Base-by-base conservation (phyloP, 2,888 invertebrate genomes). In the Clistopyga incitator region DNA sequence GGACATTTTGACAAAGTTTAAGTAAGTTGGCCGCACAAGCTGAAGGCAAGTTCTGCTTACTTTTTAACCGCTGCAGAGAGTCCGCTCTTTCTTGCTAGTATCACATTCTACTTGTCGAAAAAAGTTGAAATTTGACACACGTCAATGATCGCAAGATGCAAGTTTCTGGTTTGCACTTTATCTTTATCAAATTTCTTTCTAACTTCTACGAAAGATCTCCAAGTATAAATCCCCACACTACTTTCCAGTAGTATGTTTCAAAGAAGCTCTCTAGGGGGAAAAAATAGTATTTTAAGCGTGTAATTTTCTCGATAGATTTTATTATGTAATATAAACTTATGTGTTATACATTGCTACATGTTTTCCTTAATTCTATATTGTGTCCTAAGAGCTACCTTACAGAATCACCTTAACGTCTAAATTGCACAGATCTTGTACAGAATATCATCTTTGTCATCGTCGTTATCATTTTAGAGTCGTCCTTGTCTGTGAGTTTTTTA, bases 261-360 rank as follows among this genome's bases (percentile, higher is more conserved):
- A n/a, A n/a, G 3, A 25, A 25, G 10, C 0, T 38, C 38, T 8
- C 4, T 34, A 47, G 29, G 54, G 56, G 34, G 25, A 61, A 77
- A 34, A 42, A 72, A 29, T 72, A 3, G 3, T 42, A 6, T 59
- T n/a, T 15, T 29, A 25, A 18, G 18, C 65, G 34, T 15, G 56
- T 84, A 65, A 64, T 88, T 90, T 92, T 90, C 91, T 90, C 87
- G 90, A 91, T 90, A 92, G 89, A 90, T 92, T 92, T 92, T 92
- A 92, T 92, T 92, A 92, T 92, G 91, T 92, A 92, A 92, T 92
- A 92, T 92, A 92, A 92, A 92, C 91, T 92, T 92, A 92, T 92
- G 88, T 91, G 90, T 91, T 92, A 92, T 91, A 91, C 91, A 91
- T 90, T 88, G 89, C 90, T 92, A 92, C 91, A 92, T 90, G 88